Evolutionary conservation across 2,888 invertebrate genomes (phyloP).

Genomic region (Biston stratarius): DNA sequence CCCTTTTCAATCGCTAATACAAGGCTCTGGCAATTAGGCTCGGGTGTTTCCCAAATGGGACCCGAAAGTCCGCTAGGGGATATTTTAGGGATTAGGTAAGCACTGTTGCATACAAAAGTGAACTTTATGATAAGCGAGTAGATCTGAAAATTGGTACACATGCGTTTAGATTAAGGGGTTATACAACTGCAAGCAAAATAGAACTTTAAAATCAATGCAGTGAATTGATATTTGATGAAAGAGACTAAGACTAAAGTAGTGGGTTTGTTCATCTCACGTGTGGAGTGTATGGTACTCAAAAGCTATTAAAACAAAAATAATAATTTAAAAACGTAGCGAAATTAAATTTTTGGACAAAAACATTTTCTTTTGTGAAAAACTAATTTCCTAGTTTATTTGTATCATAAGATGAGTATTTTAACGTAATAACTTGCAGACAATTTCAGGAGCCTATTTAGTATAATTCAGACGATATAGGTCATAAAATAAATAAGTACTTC

Average conservation of each 20-base stretch:
- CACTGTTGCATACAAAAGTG: conserved; percentile 4
- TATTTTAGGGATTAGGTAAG: conserved; percentile 46
- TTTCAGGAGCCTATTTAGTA: too few species aligned
- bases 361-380: too few species aligned
- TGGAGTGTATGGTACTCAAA: conserved; percentile 19
- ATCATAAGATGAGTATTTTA: too few species aligned
- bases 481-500: too few species aligned
- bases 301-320: background rate
- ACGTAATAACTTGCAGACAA: too few species aligned
- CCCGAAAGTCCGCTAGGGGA: conserved; percentile 51
- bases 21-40: conserved; percentile 58
- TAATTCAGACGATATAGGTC: too few species aligned
- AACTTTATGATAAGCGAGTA: conserved; percentile 6
- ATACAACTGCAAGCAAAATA: conserved; percentile 3
- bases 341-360: too few species aligned
- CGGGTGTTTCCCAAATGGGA: conserved; percentile 60
- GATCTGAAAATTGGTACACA: background rate
- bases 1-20: conserved; percentile 57
- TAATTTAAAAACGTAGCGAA: too few species aligned
- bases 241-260: background rate
- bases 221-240: conserved; percentile 1
- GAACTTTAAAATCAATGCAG: background rate
- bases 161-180: conserved; percentile 10
- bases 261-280: conserved; percentile 3
- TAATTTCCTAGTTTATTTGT: too few species aligned